These are phyloP conservation scores for Capitulum mitella DNA, from an alignment of 2,888 invertebrate genomes.

Conservation along the genomic window DNA sequence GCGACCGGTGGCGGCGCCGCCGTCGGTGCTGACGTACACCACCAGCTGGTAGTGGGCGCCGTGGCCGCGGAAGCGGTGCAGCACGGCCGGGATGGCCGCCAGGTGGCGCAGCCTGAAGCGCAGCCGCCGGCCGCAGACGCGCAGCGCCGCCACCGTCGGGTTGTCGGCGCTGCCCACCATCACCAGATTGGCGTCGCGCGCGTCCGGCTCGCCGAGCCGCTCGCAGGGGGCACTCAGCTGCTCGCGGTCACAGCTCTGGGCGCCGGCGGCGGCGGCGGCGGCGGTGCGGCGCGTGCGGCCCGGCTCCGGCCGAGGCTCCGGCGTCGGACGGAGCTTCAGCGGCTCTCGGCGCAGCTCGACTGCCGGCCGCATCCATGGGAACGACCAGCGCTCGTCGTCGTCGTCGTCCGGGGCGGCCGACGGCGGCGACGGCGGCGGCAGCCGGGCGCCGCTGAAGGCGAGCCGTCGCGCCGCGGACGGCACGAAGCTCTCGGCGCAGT, in stretches of 20 bases:
- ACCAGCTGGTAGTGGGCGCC: not conserved
- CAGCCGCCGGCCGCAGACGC: not conserved
- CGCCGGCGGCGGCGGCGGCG: not conserved
- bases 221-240: not conserved
- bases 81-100: not conserved
- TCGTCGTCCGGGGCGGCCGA: not conserved
- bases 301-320: not conserved
- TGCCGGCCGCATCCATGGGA: not conserved
- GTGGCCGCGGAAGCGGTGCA: not conserved
- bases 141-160: not conserved
- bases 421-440: not conserved
- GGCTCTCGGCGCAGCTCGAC: not conserved
- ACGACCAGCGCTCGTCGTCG: not conserved
- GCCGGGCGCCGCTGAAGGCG: not conserved
- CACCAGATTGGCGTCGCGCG: not conserved
- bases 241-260: not conserved
- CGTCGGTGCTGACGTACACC: slow-evolving; percentile 11
- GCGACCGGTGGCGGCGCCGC: not conserved
- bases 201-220: not conserved
- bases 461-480: not conserved
- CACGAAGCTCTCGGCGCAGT: not conserved
- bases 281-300: not conserved
- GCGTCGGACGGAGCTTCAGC: not conserved
- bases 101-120: not conserved
- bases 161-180: not conserved